Base-by-base conservation (phyloP, 2,113 vertebrate genomes). In the Porphyrio hochstetteri region DNA sequence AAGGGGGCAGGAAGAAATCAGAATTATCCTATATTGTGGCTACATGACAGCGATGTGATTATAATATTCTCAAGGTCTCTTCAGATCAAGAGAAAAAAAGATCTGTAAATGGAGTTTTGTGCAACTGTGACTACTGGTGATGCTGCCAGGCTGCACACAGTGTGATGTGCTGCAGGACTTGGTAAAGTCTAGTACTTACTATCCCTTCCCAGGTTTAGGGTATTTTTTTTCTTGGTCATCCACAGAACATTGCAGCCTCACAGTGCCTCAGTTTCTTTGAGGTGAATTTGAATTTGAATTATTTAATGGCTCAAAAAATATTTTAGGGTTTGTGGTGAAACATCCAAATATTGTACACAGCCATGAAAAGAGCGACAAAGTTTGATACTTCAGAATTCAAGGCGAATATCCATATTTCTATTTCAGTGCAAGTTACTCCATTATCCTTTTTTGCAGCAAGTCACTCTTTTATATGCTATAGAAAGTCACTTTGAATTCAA, bases 401-500 rank as follows among this genome's bases (percentile, higher is more conserved):
- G 89, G 80, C 68, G 93, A 96, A 97, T 93, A 97, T 90, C 61
- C 42, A 23, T 92, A 91, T 89, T 98, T 78, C 33, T 81, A 67
- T 97, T 97, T 96, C 81, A 95, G 65, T 92, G 53, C 35, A 68
- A 95, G 53, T 91, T 85, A 61, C 52, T 72, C 23, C 38, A 82
- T 93, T 87, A 84, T 74, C 86, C 69, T 78, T 92, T 91, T 96
- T 95, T 96, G 72, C 87, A 95, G 95, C 84, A 91, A 97, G 85
- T 92, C 93, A 91, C 92, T 97, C 94, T 88, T 94, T 95, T 92
- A 92, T 97, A 92, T 93, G 94, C 92, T 97, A 92, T 60, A 96
- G 93, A 94, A 98, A 98, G 96, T 98, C 97, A 96, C 97, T 98
- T 98, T 97, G 97, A 97, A 98, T 98, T 98, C 98, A 98, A 98